Evolutionary conservation across 2,888 invertebrate species (phyloP).

Genomic region (Acleris holmiana): DNA sequence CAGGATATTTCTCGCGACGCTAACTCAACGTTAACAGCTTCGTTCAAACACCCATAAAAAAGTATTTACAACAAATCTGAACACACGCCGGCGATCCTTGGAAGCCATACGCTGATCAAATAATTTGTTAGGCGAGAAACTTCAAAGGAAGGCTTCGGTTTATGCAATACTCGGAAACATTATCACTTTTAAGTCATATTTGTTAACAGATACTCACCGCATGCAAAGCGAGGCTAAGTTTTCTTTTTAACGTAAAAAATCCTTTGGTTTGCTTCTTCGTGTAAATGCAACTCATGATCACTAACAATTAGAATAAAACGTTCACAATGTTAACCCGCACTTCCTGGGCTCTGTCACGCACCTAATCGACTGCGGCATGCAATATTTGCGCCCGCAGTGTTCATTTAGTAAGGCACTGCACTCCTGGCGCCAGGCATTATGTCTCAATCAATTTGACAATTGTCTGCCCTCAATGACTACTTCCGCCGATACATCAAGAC

Average conservation of each 20-base stretch:
- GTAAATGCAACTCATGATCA: constrained; percentile 36
- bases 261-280: constrained; percentile 35
- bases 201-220: constrained; percentile 28
- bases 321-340: constrained; percentile 25
- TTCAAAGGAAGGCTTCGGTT: constrained; percentile 25
- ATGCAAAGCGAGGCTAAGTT: constrained; percentile 35
- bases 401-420: constrained; percentile 40
- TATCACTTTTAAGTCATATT: constrained; percentile 14
- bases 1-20: constrained; percentile 47
- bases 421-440: constrained; percentile 54
- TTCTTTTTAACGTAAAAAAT: constrained; percentile 37
- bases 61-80: constrained; percentile 24
- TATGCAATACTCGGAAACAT: constrained; percentile 26
- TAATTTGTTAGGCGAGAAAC: constrained; percentile 18
- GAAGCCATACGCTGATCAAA: constrained; percentile 32
- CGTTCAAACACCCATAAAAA: constrained; percentile 25
- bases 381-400: constrained; percentile 38
- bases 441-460: constrained; percentile 62
- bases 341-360: constrained; percentile 47
- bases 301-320: constrained; percentile 23
- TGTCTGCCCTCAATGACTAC: constrained; percentile 56
- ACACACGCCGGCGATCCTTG: constrained; percentile 19
- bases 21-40: constrained; percentile 44
- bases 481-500: constrained; percentile 59
- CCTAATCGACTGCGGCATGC: constrained; percentile 46